Evolutionary conservation across 1,140 invertebrate species (phyloP).

Genomic region (Tetramorium alpestre): DNA sequence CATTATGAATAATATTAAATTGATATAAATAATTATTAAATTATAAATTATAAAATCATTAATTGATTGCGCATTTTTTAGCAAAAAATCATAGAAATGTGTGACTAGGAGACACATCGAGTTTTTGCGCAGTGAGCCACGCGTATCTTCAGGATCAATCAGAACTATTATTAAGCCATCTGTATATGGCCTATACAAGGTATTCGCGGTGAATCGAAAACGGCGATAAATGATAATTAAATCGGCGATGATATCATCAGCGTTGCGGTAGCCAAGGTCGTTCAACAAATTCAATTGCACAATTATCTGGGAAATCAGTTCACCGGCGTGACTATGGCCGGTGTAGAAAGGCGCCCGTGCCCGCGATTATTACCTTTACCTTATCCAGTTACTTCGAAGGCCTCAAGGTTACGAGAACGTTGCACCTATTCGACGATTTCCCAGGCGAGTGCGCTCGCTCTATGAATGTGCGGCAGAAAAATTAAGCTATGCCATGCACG

Average conservation of each 20-base stretch:
- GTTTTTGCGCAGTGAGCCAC: background rate
- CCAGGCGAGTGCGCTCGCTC: background rate
- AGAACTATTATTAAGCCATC: slow-evolving; percentile 24
- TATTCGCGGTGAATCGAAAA: slow-evolving; percentile 40
- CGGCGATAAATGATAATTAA: slow-evolving; percentile 50
- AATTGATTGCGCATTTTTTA: background rate
- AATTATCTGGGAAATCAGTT: slow-evolving; percentile 76
- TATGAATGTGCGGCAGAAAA: background rate
- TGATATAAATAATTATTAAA: background rate
- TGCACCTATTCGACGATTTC: slow-evolving; percentile 51
- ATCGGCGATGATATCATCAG: slow-evolving; percentile 45
- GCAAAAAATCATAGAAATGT: background rate
- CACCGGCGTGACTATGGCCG: slow-evolving; percentile 63
- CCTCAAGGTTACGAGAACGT: slow-evolving; percentile 70
- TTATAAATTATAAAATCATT: background rate
- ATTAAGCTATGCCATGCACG: background rate
- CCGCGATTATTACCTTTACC: slow-evolving; percentile 69
- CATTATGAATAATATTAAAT: too few relatives aligned
- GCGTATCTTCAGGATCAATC: background rate
- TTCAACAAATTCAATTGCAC: slow-evolving; percentile 76
- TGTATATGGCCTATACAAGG: background rate
- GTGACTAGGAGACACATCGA: background rate
- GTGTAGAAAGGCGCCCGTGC: slow-evolving; percentile 72
- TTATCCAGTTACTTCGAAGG: slow-evolving; percentile 66
- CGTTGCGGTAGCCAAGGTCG: slow-evolving; percentile 73